Percentiles rank a stretch among this genome's conserved stretches.
Evolutionary conservation across 2,797 vertebrate genomes (phyloP).

Genomic region (Emys orbicularis): DNA sequence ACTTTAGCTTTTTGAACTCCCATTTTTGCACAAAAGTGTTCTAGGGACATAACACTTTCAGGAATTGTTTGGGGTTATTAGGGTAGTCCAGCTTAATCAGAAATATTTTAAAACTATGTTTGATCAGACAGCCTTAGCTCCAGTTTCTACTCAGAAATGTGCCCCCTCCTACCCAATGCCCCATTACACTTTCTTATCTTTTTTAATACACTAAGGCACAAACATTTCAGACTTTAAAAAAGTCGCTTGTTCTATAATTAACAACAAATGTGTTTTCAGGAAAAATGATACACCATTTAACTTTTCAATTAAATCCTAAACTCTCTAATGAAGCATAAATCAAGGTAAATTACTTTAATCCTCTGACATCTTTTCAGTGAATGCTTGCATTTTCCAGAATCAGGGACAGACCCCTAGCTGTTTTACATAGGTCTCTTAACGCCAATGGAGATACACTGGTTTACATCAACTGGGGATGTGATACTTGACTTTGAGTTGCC

Average conservation of each 20-base stretch:
- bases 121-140: not conserved
- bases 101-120: not conserved
- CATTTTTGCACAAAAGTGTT: not conserved
- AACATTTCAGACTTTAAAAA: not conserved
- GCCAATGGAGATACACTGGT: not conserved
- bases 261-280: not conserved
- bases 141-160: not conserved
- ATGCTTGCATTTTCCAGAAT: not conserved
- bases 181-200: not conserved
- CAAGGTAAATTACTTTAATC: not conserved
- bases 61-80: not conserved
- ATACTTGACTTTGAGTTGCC: not conserved
- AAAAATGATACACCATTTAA: not conserved
- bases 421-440: not conserved
- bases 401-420: not conserved
- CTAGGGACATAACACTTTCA: not conserved
- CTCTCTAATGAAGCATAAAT: not conserved
- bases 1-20: not conserved
- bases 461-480: not conserved
- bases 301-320: not conserved
- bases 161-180: not conserved
- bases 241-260: not conserved
- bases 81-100: not conserved
- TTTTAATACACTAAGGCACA: not conserved
- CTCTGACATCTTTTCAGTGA: not conserved